These are phyloP conservation scores for Loxodonta africana DNA, from an alignment of 2,113 vertebrate genomes.

Conservation along the genomic window DNA sequence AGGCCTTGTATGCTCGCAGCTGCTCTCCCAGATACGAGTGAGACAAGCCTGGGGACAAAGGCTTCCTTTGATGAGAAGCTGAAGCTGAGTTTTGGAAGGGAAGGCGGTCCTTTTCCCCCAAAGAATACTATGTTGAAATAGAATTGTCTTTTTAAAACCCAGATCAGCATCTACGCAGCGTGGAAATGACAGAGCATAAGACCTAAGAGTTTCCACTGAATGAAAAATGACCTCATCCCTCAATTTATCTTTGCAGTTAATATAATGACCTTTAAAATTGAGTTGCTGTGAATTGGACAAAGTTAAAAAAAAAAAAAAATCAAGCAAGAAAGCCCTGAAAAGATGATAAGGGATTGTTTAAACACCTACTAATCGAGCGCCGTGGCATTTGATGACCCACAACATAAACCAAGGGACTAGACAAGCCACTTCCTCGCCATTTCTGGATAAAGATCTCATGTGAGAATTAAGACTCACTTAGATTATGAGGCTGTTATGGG, in stretches of 20 bases:
- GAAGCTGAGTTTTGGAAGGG: conserved; percentile 30
- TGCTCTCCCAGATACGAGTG: not conserved
- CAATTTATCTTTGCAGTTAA: conserved; percentile 66
- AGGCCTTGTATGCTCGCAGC: not conserved
- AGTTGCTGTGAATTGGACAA: conserved; percentile 60
- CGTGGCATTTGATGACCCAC: not conserved
- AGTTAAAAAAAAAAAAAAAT: conserved; percentile 25
- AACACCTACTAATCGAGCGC: not conserved
- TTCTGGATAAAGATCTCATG: not conserved
- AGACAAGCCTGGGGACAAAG: not conserved
- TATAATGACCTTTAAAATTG: conserved; percentile 78
- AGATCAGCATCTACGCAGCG: conserved; percentile 54
- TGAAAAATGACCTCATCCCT: conserved; percentile 73
- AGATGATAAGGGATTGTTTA: conserved; percentile 65
- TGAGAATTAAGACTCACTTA: not conserved
- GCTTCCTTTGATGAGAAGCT: conserved; percentile 29
- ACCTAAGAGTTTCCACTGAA: conserved; percentile 13
- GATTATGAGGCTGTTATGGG: not conserved
- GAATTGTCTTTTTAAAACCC: conserved; percentile 68
- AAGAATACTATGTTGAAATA: not conserved
- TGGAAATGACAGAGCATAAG: not conserved
- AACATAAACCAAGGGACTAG: not conserved
- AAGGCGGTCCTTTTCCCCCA: not conserved
- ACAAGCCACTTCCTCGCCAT: not conserved
- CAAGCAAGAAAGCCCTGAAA: not conserved